Percentiles rank a stretch among this genome's conserved stretches.
Conservation (phyloP, 2,113 vertebrate species). For the Melozone crissalis region DNA sequence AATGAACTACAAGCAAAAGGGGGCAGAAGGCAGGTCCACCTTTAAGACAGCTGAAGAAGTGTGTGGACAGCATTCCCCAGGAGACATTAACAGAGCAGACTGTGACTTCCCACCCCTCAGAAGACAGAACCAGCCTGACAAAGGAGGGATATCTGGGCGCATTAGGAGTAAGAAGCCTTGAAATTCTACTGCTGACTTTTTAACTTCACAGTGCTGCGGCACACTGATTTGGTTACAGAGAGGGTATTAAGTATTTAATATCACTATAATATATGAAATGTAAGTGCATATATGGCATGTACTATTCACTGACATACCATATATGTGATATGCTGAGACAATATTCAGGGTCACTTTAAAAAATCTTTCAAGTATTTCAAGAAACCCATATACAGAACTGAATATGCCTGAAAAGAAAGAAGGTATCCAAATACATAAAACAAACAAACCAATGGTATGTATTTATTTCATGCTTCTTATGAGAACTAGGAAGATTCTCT, state of each 20-base stretch:
- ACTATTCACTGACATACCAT: background rate
- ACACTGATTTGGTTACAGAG: background rate
- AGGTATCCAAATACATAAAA: background rate
- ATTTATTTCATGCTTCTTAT: background rate
- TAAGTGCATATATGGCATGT: background rate
- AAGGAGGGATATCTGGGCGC: background rate
- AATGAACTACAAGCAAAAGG: rapidly evolving
- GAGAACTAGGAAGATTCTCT: background rate
- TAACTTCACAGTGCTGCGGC: background rate
- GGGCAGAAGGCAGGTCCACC: background rate
- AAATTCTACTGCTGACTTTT: background rate
- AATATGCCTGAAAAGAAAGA: background rate
- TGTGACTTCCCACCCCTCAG: background rate
- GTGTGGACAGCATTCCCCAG: background rate
- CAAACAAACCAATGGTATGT: background rate
- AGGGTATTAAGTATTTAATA: background rate
- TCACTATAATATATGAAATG: background rate
- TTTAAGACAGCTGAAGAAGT: background rate
- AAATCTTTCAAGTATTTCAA: background rate
- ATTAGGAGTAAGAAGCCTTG: background rate
- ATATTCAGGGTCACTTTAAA: background rate
- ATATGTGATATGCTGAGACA: background rate
- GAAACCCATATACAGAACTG: background rate
- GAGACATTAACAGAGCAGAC: background rate
- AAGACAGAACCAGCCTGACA: background rate